A percentile compares a stretch with the other conserved stretches of the same genome.
phyloP scores from a whole-genome alignment of 2,113 vertebrate genomes.

The Recurvirostra avosetta region DNA sequence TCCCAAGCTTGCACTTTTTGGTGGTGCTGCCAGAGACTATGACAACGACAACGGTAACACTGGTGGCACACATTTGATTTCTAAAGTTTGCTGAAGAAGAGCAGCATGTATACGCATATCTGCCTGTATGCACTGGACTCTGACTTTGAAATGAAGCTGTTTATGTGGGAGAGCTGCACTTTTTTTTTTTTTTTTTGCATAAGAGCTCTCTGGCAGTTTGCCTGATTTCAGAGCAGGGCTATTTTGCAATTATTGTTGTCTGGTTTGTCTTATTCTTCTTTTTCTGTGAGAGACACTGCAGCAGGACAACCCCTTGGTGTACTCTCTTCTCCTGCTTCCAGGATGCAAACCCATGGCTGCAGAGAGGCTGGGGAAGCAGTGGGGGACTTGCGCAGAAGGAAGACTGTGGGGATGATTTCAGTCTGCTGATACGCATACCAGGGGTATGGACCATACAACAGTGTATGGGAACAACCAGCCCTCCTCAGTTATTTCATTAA shows the following conservation, averaged over 20 bases:
- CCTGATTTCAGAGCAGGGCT: neutral
- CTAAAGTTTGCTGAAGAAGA: neutral
- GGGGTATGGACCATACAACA: neutral
- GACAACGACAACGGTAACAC: fast-evolving
- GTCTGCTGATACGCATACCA: fast-evolving
- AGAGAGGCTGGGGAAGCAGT: neutral
- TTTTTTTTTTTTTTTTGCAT: neutral
- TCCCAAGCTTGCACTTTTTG: neutral
- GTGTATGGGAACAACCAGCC: neutral
- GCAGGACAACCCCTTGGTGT: neutral
- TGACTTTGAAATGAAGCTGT: constrained; percentile 36
- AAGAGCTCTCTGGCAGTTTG: constrained; percentile 13
- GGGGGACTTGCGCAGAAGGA: neutral
- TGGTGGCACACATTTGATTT: neutral
- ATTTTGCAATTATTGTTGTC: constrained; percentile 49
- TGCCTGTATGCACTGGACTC: neutral
- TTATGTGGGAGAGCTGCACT: neutral
- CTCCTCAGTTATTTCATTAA: neutral
- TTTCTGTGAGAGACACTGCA: neutral
- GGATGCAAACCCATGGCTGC: neutral
- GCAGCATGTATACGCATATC: neutral
- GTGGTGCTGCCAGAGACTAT: neutral
- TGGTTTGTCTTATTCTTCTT: neutral
- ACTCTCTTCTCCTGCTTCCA: neutral
- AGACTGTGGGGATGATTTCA: neutral